A percentile compares a stretch with the other conserved stretches of the same genome.
These are phyloP conservation scores for Polydrusus cervinus DNA, from an alignment of 2,888 invertebrate genomes.

Conservation along the genomic window DNA sequence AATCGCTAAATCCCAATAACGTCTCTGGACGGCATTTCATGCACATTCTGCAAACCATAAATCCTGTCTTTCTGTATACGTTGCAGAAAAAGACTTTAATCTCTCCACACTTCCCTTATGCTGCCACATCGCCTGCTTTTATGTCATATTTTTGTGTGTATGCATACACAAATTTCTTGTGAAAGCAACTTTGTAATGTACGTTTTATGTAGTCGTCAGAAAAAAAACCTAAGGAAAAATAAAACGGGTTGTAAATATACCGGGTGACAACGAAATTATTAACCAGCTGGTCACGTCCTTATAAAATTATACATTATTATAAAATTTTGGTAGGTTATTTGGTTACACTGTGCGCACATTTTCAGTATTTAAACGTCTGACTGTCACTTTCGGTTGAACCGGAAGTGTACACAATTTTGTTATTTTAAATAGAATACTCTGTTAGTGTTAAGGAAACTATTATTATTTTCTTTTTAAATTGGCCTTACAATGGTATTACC, in stretches of 20 bases:
- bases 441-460: no score
- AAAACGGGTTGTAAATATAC: background rate
- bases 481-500: no score
- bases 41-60: conserved; percentile 48
- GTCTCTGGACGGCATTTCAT: conserved; percentile 21
- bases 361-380: no score
- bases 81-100: conserved; percentile 61
- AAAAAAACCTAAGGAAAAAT: background rate
- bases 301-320: no score
- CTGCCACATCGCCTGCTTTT: conserved; percentile 42
- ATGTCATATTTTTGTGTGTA: conserved; percentile 48
- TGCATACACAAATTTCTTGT: conserved; percentile 46
- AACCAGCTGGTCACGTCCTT: no score
- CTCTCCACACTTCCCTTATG: conserved; percentile 59
- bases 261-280: no score
- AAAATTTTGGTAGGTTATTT: no score
- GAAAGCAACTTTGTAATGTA: conserved; percentile 46
- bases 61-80: conserved; percentile 57
- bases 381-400: no score
- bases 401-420: no score
- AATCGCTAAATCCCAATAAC: conserved; percentile 24
- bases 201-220: conserved; percentile 4
- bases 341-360: no score
- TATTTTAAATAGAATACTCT: no score
- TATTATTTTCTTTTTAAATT: no score